Conservation (phyloP, 2,888 invertebrate genomes). For the Quadriops clusia region DNA sequence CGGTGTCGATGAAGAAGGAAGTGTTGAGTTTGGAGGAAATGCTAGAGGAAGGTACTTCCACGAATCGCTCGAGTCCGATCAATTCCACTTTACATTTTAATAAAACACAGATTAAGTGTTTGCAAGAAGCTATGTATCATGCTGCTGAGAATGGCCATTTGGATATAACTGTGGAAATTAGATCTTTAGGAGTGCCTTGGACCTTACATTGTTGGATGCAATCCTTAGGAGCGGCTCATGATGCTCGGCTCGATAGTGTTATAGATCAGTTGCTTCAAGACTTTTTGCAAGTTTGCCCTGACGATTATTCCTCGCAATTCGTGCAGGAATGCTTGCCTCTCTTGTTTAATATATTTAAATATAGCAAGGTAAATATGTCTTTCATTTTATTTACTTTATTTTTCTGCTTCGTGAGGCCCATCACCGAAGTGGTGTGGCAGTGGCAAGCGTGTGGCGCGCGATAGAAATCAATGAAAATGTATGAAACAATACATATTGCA, state of each 20-base stretch:
- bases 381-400: too few species aligned
- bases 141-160: slow-evolving; percentile 85
- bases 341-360: slow-evolving; percentile 79
- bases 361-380: slow-evolving; percentile 74
- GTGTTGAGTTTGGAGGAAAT: slow-evolving; percentile 82
- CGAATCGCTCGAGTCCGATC: slow-evolving; percentile 23
- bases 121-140: slow-evolving; percentile 91
- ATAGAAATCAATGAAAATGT: too few species aligned
- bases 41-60: slow-evolving; percentile 61
- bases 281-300: slow-evolving; percentile 81
- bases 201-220: slow-evolving; percentile 89
- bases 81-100: slow-evolving; percentile 45
- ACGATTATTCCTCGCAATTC: slow-evolving; percentile 80
- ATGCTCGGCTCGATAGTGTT: slow-evolving; percentile 68
- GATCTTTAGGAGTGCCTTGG: slow-evolving; percentile 81
- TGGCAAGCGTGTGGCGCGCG: too few species aligned
- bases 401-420: neutral
- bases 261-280: slow-evolving; percentile 83
- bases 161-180: slow-evolving; percentile 79
- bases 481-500: too few species aligned
- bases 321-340: slow-evolving; percentile 82
- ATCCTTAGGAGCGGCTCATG: slow-evolving; percentile 76
- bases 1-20: slow-evolving; percentile 53
- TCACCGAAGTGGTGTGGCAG: too few species aligned
- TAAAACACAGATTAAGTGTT: slow-evolving; percentile 70